Conservation (phyloP, 2,113 vertebrate species). For the Typhlomys cinereus region DNA sequence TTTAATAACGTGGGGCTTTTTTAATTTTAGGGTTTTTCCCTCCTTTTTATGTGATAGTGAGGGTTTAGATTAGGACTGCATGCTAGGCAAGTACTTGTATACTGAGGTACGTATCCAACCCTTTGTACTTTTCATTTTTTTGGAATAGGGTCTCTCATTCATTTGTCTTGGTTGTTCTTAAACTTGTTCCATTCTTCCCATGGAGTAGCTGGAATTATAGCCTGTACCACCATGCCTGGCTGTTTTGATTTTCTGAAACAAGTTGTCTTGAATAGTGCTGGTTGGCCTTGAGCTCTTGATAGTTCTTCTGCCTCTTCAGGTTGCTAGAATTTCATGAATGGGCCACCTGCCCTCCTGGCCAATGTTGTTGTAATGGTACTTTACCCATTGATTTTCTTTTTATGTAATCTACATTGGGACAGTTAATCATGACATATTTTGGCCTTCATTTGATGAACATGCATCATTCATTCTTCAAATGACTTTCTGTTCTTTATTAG, state of each 20-base stretch:
- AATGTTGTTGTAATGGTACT: neutral
- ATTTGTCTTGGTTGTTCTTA: too few species aligned
- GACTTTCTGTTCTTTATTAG: neutral
- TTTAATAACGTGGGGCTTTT: too few species aligned
- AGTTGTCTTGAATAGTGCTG: neutral
- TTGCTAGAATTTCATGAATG: neutral
- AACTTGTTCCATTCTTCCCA: too few species aligned
- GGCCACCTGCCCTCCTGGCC: neutral
- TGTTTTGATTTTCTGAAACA: neutral
- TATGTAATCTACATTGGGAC: neutral
- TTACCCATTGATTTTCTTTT: neutral
- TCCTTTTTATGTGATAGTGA: too few species aligned
- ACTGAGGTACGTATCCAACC: too few species aligned
- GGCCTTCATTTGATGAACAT: neutral
- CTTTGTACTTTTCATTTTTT: too few species aligned
- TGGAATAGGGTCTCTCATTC: too few species aligned
- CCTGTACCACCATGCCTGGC: neutral
- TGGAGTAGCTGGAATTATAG: neutral
- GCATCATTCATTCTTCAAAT: neutral
- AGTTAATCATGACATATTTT: neutral
- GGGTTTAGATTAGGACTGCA: too few species aligned
- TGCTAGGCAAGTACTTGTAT: too few species aligned
- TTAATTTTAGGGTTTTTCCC: too few species aligned
- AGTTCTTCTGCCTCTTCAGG: neutral
- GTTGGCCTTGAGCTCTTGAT: neutral